phyloP scores from a whole-genome alignment of 2,888 invertebrate species.

The Aphodius sticticus region DNA sequence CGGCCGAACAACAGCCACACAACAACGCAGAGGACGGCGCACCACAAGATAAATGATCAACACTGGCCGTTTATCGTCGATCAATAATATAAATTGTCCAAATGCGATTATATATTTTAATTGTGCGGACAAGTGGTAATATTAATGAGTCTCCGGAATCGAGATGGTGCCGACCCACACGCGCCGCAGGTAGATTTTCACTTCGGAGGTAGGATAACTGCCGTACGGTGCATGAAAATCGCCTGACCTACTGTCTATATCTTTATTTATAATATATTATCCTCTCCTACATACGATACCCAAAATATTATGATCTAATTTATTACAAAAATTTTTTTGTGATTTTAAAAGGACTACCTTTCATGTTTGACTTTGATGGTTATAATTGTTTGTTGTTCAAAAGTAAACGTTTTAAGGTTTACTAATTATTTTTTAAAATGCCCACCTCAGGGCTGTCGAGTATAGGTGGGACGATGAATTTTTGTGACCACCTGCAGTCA shows the following conservation, averaged over 20 bases:
- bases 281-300: too few relatives aligned
- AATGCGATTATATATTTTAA: conserved; percentile 61
- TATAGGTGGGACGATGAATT: too few relatives aligned
- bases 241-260: background rate
- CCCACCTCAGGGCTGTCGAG: too few relatives aligned
- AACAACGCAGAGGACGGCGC: conserved; percentile 13
- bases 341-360: too few relatives aligned
- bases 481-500: too few relatives aligned
- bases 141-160: conserved; percentile 56
- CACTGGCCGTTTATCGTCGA: conserved; percentile 56
- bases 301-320: too few relatives aligned
- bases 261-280: too few relatives aligned
- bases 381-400: too few relatives aligned
- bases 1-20: conserved; percentile 39
- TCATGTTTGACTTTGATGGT: too few relatives aligned
- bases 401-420: too few relatives aligned
- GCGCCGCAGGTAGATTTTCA: conserved; percentile 50
- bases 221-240: background rate
- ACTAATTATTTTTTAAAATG: too few relatives aligned
- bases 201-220: background rate
- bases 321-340: too few relatives aligned
- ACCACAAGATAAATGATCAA: conserved; percentile 55
- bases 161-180: conserved; percentile 53
- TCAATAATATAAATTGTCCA: conserved; percentile 62
- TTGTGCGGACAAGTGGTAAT: conserved; percentile 60